Evolutionary conservation across 2,888 invertebrate genomes (phyloP).

Genomic region (Globia sparganii): DNA sequence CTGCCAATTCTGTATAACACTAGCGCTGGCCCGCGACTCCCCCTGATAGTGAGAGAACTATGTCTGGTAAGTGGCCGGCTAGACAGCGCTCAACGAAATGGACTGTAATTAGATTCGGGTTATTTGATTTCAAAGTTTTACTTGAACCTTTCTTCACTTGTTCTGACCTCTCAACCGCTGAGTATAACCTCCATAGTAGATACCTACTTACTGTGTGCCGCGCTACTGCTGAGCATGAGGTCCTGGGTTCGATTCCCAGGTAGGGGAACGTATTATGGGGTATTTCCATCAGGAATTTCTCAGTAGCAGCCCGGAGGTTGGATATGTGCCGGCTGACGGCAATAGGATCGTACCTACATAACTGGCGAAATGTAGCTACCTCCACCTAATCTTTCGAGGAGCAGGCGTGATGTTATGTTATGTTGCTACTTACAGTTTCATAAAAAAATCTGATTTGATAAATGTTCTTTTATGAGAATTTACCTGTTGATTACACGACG

Average conservation of each 20-base stretch:
- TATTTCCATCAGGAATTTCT: neutral
- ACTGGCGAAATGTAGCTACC: neutral
- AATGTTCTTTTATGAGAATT: neutral
- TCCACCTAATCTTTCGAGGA: neutral
- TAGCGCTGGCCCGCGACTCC: neutral
- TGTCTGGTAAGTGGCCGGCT: slow-evolving; percentile 9
- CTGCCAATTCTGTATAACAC: slow-evolving; percentile 11
- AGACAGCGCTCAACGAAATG: slow-evolving; percentile 43
- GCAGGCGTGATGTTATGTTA: neutral
- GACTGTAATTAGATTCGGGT: slow-evolving; percentile 15
- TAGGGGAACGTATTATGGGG: neutral
- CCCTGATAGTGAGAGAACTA: neutral
- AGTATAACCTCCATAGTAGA: neutral
- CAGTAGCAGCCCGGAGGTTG: neutral
- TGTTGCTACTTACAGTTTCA: neutral
- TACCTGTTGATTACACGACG: neutral
- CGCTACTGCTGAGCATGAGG: neutral
- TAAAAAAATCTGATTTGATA: neutral
- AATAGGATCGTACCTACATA: neutral
- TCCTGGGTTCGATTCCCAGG: neutral
- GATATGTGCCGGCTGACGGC: neutral
- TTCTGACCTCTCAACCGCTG: neutral
- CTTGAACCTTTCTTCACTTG: slow-evolving; percentile 14
- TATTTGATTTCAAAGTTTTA: slow-evolving; percentile 42
- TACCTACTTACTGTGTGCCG: neutral